phyloP scores from a whole-genome alignment of 2,888 invertebrate species.

The Norana najaformis region DNA sequence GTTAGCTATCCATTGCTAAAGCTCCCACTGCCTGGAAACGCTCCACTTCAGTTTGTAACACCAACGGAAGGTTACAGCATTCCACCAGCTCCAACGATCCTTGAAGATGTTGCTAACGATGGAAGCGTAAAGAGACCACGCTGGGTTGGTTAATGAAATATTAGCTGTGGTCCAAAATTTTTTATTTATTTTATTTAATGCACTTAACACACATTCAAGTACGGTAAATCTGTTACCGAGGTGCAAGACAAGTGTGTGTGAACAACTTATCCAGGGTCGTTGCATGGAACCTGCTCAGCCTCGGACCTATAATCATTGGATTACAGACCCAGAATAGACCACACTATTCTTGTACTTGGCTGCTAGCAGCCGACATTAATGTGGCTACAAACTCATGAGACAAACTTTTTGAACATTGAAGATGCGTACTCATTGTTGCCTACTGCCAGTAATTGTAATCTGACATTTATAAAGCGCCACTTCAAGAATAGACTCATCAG shows the following conservation, averaged over 20 bases:
- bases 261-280: not conserved
- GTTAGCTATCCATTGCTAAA: constrained; percentile 57
- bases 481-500: no score
- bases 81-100: constrained; percentile 49
- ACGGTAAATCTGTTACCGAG: not conserved
- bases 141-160: constrained; percentile 29
- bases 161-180: not conserved
- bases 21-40: constrained; percentile 84
- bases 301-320: not conserved
- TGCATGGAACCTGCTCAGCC: not conserved
- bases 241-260: not conserved
- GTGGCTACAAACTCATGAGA: not conserved
- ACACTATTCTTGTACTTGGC: not conserved
- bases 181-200: not conserved
- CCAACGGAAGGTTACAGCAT: constrained; percentile 56
- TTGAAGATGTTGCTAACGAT: constrained; percentile 36
- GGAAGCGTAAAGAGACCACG: constrained; percentile 33
- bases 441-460: no score
- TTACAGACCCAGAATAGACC: not conserved
- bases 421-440: not conserved
- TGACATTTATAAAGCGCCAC: no score
- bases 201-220: not conserved
- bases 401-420: not conserved
- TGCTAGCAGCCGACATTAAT: not conserved
- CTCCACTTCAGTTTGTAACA: constrained; percentile 70